Evolutionary conservation across 2,113 vertebrate genomes (phyloP), one percentile per base, ranked within the genome.

Genomic region (Potamarius usumacintae): DNA sequence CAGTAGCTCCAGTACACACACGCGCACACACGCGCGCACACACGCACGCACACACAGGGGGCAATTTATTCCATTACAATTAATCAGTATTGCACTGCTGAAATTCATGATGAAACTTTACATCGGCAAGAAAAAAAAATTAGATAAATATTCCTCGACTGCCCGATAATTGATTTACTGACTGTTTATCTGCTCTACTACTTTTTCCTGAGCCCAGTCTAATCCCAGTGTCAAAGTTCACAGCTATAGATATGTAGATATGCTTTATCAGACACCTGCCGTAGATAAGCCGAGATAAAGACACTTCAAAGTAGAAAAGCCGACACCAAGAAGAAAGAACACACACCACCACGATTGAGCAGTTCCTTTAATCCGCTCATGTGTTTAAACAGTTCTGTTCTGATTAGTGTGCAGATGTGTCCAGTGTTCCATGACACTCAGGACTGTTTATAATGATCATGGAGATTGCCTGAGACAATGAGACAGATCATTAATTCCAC

Each of bases 401-500:
- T 7, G 25, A 55, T 79, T 55, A n/a, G 52, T 76, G 74, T 52
- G 20, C 10, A 14, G 74, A 52, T 7, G 74, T n/a, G 48, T 52
- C 11, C 48, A 50, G 18, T 12, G 72, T 1, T 11, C 6, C 42
- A 1, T 5, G 74, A n/a, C 48, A 14, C 74, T 77, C 48, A 78
- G 34, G 72, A 76, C 30, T 22, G 18, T 34, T 76, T 42, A 18
- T 76, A 48, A 22, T 48, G 18, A 76, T 17, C 48, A n/a, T 5
- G 22, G 74, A 53, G 48, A 52, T 52, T 0, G 5, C 10, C 48
- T 5, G 7, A 22, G 48, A 50, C 20, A 50, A 12, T 8, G 1
- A 2, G 20, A 76, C 25, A 55, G 12, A 93, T 94, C 92, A 93
- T 91, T 86, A 92, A 94, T 93, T 93, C 89, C 91, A 65, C 91